Conservation (phyloP, 2,113 vertebrate genomes). For the Bambusicola thoracicus region DNA sequence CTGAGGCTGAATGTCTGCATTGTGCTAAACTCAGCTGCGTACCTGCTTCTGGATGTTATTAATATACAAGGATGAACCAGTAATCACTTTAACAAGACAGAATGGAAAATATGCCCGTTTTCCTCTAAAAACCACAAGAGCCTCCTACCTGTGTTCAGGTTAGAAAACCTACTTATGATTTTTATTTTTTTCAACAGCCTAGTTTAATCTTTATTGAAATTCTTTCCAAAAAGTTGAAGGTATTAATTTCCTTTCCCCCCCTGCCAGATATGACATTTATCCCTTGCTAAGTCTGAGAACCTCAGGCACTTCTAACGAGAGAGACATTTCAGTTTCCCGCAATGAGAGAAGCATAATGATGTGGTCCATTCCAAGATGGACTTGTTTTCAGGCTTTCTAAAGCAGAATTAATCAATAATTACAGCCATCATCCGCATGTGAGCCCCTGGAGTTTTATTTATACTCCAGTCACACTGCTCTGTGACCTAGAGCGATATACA, state of each 20-base stretch:
- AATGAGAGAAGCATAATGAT: not conserved
- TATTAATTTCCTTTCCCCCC: not conserved
- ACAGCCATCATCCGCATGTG: not conserved
- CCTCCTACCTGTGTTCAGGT: not conserved
- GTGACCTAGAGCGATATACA: conserved; percentile 2
- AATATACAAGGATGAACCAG: not conserved
- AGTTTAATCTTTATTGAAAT: conserved; percentile 28
- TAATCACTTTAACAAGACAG: not conserved
- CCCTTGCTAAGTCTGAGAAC: conserved; percentile 8
- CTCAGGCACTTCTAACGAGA: not conserved
- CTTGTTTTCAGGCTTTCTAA: conserved; percentile 12
- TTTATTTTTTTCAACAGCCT: not conserved
- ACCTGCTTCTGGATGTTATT: not conserved
- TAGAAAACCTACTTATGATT: not conserved
- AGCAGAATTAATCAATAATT: conserved; percentile 55
- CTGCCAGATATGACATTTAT: conserved; percentile 15
- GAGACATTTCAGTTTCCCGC: not conserved
- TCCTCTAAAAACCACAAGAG: not conserved
- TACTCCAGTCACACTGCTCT: not conserved
- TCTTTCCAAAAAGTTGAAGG: not conserved
- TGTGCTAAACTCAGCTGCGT: not conserved
- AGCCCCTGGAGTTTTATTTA: not conserved
- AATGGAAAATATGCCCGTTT: not conserved
- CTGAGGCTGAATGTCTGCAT: not conserved
- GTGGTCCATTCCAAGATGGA: not conserved